These are phyloP conservation scores for Megalurothrips usitatus DNA, from an alignment of 2,888 invertebrate genomes.

Conservation along the genomic window DNA sequence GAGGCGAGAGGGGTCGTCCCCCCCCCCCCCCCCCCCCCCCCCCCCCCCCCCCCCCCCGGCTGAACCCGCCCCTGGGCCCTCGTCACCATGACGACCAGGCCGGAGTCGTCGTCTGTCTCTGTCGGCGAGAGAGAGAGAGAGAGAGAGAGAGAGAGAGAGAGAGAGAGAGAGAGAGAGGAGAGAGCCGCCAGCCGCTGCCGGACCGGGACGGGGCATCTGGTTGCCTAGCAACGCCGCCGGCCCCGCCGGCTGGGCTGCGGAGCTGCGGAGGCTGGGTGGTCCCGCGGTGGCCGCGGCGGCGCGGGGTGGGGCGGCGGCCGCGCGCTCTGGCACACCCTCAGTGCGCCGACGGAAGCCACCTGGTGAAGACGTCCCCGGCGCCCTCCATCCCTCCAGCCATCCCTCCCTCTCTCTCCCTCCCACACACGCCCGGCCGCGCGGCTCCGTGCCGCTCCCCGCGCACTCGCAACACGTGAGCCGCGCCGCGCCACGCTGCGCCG, in stretches of 20 bases:
- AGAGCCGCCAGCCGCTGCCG: neutral
- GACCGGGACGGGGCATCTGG: neutral
- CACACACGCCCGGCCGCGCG: neutral
- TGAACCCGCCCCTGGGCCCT: neutral
- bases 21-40: too few relatives aligned
- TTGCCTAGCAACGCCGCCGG: neutral
- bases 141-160: neutral
- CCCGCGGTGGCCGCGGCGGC: neutral
- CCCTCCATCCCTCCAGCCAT: neutral
- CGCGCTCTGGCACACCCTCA: neutral
- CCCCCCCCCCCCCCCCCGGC: too few relatives aligned
- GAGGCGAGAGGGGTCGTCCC: too few relatives aligned
- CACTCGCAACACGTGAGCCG: conserved; percentile 5
- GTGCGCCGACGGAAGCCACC: conserved; percentile 21
- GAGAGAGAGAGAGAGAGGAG: neutral
- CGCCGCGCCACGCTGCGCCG: neutral
- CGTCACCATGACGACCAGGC: neutral
- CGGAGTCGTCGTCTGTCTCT: too few relatives aligned
- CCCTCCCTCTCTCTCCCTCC: too few relatives aligned
- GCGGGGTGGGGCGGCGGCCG: neutral
- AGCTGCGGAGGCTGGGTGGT: too few relatives aligned
- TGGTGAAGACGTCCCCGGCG: neutral
- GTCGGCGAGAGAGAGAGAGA: neutral
- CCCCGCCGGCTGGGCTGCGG: neutral
- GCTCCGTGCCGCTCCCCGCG: neutral